phyloP scores from a whole-genome alignment of 2,888 invertebrate genomes.

The Thera obeliscata region DNA sequence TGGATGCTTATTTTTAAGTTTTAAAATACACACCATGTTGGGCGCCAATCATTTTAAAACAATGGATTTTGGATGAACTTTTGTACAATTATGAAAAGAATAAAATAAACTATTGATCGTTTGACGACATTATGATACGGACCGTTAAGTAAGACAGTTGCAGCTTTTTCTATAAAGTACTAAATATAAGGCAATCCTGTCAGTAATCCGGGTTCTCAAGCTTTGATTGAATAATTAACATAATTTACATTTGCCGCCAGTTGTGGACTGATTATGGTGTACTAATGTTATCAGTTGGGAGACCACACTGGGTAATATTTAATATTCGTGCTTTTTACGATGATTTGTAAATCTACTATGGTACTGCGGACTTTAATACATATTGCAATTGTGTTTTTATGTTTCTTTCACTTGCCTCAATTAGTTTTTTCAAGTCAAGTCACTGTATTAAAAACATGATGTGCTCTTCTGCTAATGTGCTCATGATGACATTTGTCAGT shows the following conservation, averaged over 20 bases:
- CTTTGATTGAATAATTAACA: conserved; percentile 24
- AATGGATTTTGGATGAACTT: too few relatives aligned
- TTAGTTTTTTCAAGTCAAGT: too few relatives aligned
- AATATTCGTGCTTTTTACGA: background rate
- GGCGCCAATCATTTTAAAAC: conserved; percentile 9
- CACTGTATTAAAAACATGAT: too few relatives aligned
- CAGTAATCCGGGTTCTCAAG: conserved; percentile 6
- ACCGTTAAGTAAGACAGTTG: background rate
- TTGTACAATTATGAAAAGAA: too few relatives aligned
- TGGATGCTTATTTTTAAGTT: background rate
- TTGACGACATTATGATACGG: too few relatives aligned
- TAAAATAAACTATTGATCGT: too few relatives aligned
- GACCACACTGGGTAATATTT: background rate
- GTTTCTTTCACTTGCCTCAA: too few relatives aligned
- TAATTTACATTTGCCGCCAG: conserved; percentile 23
- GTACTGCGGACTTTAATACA: too few relatives aligned
- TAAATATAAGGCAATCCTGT: background rate
- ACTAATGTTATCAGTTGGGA: conserved; percentile 11
- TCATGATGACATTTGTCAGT: background rate
- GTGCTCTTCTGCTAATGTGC: too few relatives aligned
- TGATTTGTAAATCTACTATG: too few relatives aligned
- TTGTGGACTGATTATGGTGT: background rate
- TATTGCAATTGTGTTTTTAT: background rate
- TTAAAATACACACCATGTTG: conserved; percentile 6
- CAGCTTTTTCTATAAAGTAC: background rate